phyloP scores from a whole-genome alignment of 2,797 vertebrate genomes.

The Carcharodon carcharias region DNA sequence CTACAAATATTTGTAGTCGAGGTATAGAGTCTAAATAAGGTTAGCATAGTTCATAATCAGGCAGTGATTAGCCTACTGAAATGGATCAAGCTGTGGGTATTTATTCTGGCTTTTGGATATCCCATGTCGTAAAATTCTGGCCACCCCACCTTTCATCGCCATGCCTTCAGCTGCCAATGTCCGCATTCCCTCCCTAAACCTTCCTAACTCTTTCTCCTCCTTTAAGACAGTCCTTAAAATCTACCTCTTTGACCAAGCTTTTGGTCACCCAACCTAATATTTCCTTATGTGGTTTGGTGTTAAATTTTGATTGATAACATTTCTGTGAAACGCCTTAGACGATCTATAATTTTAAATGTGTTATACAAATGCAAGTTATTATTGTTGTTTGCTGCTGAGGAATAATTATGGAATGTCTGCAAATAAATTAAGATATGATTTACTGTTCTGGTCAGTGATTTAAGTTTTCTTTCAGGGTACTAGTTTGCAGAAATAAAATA shows the following conservation, averaged over 20 bases:
- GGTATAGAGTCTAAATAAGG: neutral
- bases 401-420: neutral
- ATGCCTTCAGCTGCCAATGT: neutral
- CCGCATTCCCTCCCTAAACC: neutral
- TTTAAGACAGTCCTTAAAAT: neutral
- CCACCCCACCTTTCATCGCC: neutral
- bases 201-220: too few relatives aligned
- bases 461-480: neutral
- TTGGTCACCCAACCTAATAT: neutral
- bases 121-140: neutral
- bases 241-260: neutral
- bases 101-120: neutral
- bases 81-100: neutral
- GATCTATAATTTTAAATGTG: neutral
- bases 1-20: neutral
- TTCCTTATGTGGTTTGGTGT: neutral
- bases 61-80: neutral
- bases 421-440: neutral
- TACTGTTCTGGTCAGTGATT: neutral
- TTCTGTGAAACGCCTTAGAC: neutral
- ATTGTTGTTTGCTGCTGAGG: neutral
- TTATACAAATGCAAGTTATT: neutral
- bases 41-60: neutral
- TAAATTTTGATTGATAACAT: neutral
- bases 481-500: neutral